Conservation (phyloP, 2,113 vertebrate species). For the Halichoerus grypus region DNA sequence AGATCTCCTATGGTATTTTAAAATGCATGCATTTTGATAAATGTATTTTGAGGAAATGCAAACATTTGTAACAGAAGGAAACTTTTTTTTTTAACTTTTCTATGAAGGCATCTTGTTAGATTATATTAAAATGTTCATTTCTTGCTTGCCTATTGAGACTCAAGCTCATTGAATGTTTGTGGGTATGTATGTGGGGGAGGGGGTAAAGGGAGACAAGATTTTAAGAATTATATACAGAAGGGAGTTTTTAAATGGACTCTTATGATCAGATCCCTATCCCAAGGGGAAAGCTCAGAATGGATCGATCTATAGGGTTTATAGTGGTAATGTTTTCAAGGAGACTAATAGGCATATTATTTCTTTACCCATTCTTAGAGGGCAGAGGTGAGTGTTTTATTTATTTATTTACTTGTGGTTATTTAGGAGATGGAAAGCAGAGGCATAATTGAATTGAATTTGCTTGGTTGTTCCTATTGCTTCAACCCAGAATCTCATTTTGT, state of each 20-base stretch:
- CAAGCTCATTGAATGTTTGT: background rate
- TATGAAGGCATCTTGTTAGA: background rate
- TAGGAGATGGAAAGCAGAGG: background rate
- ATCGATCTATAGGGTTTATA: background rate
- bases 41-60: conserved; percentile 12
- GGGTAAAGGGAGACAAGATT: background rate
- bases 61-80: conserved; percentile 1
- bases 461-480: background rate
- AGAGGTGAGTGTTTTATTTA: background rate
- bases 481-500: background rate
- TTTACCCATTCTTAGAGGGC: background rate
- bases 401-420: background rate
- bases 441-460: background rate
- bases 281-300: background rate
- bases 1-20: conserved; percentile 42
- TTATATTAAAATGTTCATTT: background rate
- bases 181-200: background rate
- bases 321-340: background rate
- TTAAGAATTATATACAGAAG: background rate
- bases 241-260: background rate
- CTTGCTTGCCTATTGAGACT: background rate
- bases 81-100: conserved; percentile 26
- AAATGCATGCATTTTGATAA: conserved; percentile 50
- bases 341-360: background rate
- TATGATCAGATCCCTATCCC: background rate